Percentiles rank a stretch among this genome's conserved stretches.
Evolutionary conservation across 2,113 vertebrate species (phyloP).

Genomic region (Hemicordylus capensis): DNA sequence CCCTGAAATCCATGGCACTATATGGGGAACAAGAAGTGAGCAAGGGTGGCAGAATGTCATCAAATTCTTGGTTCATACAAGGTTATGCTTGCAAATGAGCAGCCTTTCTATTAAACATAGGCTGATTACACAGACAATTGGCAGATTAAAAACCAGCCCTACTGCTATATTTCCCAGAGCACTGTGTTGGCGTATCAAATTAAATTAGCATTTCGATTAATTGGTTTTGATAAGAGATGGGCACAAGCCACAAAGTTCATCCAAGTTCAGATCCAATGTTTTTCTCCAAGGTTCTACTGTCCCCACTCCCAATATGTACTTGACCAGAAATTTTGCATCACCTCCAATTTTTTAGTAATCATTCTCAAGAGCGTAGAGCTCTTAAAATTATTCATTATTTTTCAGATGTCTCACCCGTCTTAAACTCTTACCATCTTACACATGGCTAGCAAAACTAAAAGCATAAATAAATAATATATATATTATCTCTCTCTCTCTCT

Average conservation of each 20-base stretch:
- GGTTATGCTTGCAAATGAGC: conserved; percentile 14
- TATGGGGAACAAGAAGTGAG: neutral
- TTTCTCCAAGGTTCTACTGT: neutral
- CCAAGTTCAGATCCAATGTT: conserved; percentile 1
- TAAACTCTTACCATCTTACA: too few species aligned
- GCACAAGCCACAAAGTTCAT: conserved; percentile 12
- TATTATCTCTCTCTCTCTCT: too few species aligned
- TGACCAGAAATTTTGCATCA: neutral
- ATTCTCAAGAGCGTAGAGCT: neutral
- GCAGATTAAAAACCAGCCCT: conserved; percentile 14
- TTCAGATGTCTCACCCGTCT: neutral
- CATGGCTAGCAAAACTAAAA: neutral
- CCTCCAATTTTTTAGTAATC: neutral
- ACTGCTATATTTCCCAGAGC: conserved; percentile 18
- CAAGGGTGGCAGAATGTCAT: neutral
- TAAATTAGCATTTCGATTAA: conserved; percentile 31
- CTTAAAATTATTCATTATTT: neutral
- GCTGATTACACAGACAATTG: conserved; percentile 27
- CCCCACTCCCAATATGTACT: neutral
- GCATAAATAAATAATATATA: neutral
- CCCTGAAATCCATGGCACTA: neutral
- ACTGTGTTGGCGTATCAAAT: conserved; percentile 19
- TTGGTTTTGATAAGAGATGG: conserved; percentile 31
- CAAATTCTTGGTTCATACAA: conserved; percentile 1
- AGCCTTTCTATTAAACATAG: conserved; percentile 4